Evolutionary conservation across 2,797 vertebrate genomes (phyloP).

Genomic region (Prunella strophiata): DNA sequence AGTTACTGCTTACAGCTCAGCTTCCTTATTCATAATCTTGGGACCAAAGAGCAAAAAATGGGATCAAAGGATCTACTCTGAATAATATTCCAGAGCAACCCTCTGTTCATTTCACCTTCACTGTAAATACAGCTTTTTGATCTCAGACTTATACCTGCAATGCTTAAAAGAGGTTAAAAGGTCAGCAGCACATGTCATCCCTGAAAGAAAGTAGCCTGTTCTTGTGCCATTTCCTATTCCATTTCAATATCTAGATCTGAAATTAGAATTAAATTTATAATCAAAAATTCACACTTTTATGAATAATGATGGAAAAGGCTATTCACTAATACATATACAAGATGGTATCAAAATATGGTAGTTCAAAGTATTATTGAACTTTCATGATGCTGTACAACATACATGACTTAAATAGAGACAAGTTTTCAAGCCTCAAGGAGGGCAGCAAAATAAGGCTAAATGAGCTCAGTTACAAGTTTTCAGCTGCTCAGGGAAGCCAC

Average conservation of each 20-base stretch:
- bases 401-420: background rate
- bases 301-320: background rate
- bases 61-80: slow-evolving; percentile 11
- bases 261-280: background rate
- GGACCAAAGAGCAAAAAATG: background rate
- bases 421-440: background rate
- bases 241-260: background rate
- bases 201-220: background rate
- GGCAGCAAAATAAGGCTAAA: background rate
- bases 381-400: background rate
- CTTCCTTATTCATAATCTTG: background rate
- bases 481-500: background rate
- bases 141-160: background rate
- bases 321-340: background rate
- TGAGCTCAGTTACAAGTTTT: background rate
- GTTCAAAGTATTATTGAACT: background rate
- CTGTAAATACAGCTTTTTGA: background rate
- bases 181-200: background rate
- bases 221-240: background rate
- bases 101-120: background rate
- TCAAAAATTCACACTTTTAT: background rate
- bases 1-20: background rate
- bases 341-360: background rate
- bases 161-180: slow-evolving; percentile 10
- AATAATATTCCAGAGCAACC: slow-evolving; percentile 6